Base-by-base conservation (phyloP, 2,888 invertebrate species). In the Troides helena region DNA sequence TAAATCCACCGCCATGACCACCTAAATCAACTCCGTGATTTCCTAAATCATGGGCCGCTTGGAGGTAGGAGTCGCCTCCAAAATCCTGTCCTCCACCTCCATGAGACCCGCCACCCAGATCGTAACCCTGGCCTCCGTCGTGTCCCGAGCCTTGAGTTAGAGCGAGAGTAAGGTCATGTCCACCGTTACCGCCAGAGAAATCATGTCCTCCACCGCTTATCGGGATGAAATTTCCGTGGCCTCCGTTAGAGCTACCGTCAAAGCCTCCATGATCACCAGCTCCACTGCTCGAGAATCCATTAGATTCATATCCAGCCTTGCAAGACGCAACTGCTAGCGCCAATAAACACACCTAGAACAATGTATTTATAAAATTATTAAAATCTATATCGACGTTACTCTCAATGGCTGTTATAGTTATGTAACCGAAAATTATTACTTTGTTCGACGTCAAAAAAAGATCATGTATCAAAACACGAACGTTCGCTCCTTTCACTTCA, bases 261-360 rank as follows among this genome's bases (percentile, higher is more conserved):
- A 84, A 74, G 21, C 73, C 73, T 30, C 56, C 50, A 43, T 67
- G 59, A 18, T 70, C 67, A 18, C 56, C 70, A 8, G 63, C 66
- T 14, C 63, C 70, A n/a, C 62, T 46, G 67, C 75, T 81, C 71
- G 84, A 80, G 73, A 80, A 84, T 53, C 81, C 80, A 43, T 79
- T 78, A 71, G 82, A 78, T 72, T 71, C 70, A 66, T 77, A 81
- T 65, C 90, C 87, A 75, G 91, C 92, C 80, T 85, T 85, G 86
- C 90, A 87, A 72, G 84, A 81, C 81, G 90, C 91, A 78, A 88
- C 87, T 81, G 87, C 90, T 84, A 92, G 79, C 71, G 79, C 80
- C 75, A 92, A 78, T 78, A 91, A 79, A 86, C 87, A 90, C 73
- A 91, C 83, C 92, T 92, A 85, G 0, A 85, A 86, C 76, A 67